Percentiles rank a stretch among this genome's conserved stretches.
Conservation (phyloP, 2,797 vertebrate species). For the Protonibea diacanthus region DNA sequence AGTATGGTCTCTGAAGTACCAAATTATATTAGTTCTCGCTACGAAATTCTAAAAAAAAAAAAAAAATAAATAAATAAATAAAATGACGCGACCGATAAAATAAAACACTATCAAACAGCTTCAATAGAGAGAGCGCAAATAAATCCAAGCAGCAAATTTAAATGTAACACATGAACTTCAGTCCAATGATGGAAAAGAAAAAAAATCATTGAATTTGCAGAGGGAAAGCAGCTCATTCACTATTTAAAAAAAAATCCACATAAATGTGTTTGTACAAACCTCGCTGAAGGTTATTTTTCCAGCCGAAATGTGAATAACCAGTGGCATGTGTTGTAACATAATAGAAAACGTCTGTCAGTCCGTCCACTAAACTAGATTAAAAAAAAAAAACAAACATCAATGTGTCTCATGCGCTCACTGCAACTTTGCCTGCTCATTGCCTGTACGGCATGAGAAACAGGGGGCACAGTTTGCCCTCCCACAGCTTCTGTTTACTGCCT, state of each 20-base stretch:
- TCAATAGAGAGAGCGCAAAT: not conserved
- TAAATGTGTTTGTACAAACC: not conserved
- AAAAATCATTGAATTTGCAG: no score
- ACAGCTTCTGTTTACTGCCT: constrained; percentile 71
- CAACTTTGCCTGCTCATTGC: constrained; percentile 21
- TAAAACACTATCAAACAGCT: not conserved
- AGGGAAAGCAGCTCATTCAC: not conserved
- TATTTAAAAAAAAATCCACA: not conserved
- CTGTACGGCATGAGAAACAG: constrained; percentile 10
- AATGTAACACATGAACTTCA: not conserved
- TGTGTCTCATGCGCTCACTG: constrained; percentile 6
- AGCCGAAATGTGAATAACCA: not conserved
- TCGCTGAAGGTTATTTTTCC: not conserved
- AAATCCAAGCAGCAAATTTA: not conserved
- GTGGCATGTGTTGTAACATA: not conserved
- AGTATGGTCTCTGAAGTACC: not conserved
- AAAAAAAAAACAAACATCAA: not conserved
- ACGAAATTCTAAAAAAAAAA: not conserved
- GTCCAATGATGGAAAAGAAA: no score
- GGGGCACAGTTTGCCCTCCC: constrained; percentile 33
- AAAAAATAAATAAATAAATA: no score
- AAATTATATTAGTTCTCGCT: not conserved
- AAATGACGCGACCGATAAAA: not conserved
- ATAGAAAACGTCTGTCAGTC: not conserved
- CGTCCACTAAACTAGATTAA: not conserved